These are phyloP conservation scores for Cepaea hortensis DNA, from an alignment of 2,888 invertebrate genomes.

Conservation along the genomic window DNA sequence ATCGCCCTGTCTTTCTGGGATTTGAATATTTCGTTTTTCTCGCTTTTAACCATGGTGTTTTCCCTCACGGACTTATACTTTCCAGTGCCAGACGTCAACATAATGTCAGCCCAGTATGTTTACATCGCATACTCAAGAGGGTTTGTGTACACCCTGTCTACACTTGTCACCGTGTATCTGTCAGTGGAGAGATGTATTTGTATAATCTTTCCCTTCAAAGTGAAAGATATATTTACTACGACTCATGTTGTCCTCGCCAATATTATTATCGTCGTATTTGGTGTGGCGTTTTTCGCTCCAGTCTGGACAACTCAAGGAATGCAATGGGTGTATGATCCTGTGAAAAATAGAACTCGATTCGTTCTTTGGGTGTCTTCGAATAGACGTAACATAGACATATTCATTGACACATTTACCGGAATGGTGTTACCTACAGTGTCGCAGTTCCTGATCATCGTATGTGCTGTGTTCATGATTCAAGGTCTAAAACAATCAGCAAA, in stretches of 20 bases:
- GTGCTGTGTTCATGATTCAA: background rate
- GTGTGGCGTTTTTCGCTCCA: background rate
- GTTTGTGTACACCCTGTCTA: background rate
- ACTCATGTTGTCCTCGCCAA: background rate
- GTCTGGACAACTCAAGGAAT: slow-evolving; percentile 14
- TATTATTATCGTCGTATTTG: slow-evolving; percentile 4
- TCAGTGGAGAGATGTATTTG: slow-evolving; percentile 24
- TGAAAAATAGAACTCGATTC: background rate
- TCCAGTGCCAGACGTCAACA: background rate
- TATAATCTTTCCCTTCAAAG: background rate
- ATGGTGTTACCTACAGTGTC: background rate
- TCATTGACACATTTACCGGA: slow-evolving; percentile 24
- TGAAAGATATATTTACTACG: slow-evolving; percentile 9
- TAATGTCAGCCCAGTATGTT: slow-evolving; percentile 13
- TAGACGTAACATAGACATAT: slow-evolving; percentile 21
- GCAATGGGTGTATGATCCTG: background rate
- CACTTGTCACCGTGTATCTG: slow-evolving; percentile 15
- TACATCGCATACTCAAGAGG: slow-evolving; percentile 27
- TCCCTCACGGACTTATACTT: background rate
- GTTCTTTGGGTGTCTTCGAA: background rate
- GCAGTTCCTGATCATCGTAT: slow-evolving; percentile 4
- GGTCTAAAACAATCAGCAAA: background rate
- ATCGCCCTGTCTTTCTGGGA: slow-evolving; percentile 9
- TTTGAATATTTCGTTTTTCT: background rate
- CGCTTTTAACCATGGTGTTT: background rate